phyloP scores from a whole-genome alignment of 2,888 invertebrate species.

The Siphlonurus alternatus region DNA sequence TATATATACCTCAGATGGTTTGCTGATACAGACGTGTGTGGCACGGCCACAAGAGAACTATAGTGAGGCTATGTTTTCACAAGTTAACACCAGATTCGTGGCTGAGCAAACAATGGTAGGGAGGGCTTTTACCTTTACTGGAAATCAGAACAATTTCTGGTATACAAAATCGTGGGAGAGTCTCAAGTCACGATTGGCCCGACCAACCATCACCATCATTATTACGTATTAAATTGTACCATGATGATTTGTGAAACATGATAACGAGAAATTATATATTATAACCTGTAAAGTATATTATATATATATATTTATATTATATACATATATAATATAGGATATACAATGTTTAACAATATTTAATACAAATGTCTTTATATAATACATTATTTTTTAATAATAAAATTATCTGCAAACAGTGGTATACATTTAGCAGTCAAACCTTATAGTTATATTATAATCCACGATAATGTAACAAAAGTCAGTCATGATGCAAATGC shows the following conservation, averaged over 20 bases:
- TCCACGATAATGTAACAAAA: too few species aligned
- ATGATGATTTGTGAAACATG: not conserved
- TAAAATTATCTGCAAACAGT: too few species aligned
- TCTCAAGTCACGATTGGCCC: not conserved
- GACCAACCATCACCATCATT: not conserved
- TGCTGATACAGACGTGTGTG: not conserved
- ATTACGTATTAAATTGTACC: not conserved
- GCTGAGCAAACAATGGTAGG: not conserved
- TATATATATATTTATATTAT: too few species aligned
- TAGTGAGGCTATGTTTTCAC: not conserved
- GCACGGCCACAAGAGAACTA: not conserved
- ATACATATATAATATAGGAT: too few species aligned
- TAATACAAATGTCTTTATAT: too few species aligned
- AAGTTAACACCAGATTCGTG: not conserved
- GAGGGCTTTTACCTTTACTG: not conserved
- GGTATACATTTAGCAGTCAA: too few species aligned
- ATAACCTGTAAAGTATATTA: too few species aligned
- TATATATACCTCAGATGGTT: not conserved
- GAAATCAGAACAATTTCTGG: not conserved
- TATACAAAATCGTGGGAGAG: not conserved
- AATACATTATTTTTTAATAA: too few species aligned
- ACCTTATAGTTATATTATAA: too few species aligned
- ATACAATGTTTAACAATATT: too few species aligned
- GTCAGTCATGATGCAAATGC: too few species aligned
- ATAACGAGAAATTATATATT: not conserved